Evolutionary conservation across 2,113 vertebrate genomes (phyloP), one percentile per base, ranked within the genome.

Genomic region (Isichthys henryi): DNA sequence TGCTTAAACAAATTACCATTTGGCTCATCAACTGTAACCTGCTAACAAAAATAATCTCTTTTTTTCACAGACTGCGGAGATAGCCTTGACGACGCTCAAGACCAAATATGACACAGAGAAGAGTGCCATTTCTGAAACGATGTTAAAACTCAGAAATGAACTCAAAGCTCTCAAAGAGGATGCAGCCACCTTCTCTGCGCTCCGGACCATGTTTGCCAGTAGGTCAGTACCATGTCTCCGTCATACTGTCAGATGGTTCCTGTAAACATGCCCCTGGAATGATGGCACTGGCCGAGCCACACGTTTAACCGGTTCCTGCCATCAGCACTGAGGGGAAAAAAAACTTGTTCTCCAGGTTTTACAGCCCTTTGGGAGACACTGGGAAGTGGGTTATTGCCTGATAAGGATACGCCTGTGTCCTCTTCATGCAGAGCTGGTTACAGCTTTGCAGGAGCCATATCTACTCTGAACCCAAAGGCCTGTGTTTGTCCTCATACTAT

Each of bases 81-180:
- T 96, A 89, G 96, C 97, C n/a, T 92, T 97, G 92, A 95, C 95
- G 89, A 97, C 96, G 91, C 90, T 97, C 91, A 97, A 97, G 92
- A 96, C 95, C 80, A 97, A 97, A 92, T 97, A 96, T 3, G 96
- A 97, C 92, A 96, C 95, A 0, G 97, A 97, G 94, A 97, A 97
- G 93, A 92, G 94, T 88, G 92, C 97, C 92, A 95, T 97, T 92
- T 95, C 96, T 0, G 97, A 97, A 91, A 97, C 96, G 2, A 97
- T 97, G 97, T 90, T 94, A 93, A 97, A 96, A 91, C 94, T 97
- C 70, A 93, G 96, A 58, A 96, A 96, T 2, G 97, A 97, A 92
- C 95, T 97, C 7, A 97, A 97, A 90, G 95, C 95, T 13, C 92
- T 97, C 88, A 97, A 97, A 92, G 96, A 97, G 91, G 97, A 97